Base-by-base conservation (phyloP, 2,797 vertebrate species). In the Alfaro cultratus region DNA sequence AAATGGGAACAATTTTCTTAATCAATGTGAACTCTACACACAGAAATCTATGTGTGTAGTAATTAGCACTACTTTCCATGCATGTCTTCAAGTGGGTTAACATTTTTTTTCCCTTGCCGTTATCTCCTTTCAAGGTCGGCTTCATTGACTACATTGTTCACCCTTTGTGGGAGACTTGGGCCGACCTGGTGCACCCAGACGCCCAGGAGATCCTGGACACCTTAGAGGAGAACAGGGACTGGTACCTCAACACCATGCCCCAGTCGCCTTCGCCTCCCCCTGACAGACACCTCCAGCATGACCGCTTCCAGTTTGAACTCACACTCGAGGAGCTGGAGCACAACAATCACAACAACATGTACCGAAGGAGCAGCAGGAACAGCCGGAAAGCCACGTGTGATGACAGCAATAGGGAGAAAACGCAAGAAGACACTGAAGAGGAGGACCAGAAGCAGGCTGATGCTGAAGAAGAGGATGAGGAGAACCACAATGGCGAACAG, bases 111-210 rank as follows among this genome's bases (percentile, higher is more conserved):
- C 21, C 7, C 0, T 0, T 51, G 26, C 78, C 47, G n/a, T 71
- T 71, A 0, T 45, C 62, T 73, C 12, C 43, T 53, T 72, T 6
- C 86, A 26, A 99, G 97, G 98, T 99, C 87, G 98, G 97, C 9
- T 99, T 99, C 93, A 99, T 99, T 0, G 98, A 99, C 94, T 99
- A 98, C 91, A 99, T 99, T 0, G 98, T 97, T 41, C 97, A 99
- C 73, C 98, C 98, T 0, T 94, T 99, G 73, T 99, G 97, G 98
- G 98, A 99, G 94, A 99, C 98, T 0, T 99, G 98, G 98, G 98
- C 96, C 0, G 98, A 99, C 91, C 95, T 99, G 90, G 98, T 99
- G 36, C 97, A 99, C 88, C 98, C 97, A 0, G 98, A 98, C 0
- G 98, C 98, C 83, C 98, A 99, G 93, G 97, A 98, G 92, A 96